Base-by-base conservation (phyloP, 1,140 invertebrate species). In the Drosophila tropicalis region DNA sequence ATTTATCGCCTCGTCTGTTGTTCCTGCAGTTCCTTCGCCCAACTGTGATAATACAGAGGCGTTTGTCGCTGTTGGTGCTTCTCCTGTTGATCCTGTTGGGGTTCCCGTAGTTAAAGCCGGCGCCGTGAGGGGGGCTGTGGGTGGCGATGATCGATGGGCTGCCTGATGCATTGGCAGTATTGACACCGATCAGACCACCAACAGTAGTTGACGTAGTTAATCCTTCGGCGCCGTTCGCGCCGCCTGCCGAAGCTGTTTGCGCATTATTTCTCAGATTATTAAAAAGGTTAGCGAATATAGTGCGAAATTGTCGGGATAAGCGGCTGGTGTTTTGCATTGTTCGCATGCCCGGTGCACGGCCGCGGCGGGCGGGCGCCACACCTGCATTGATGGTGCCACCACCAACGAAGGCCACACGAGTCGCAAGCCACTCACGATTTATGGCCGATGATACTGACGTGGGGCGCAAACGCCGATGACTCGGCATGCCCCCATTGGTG, bases 221-320 rank as follows among this genome's bases (percentile, higher is more conserved):
- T 67, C 47, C 79, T n/a, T 17, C 70, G 12, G 57, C 6, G 55
- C 25, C 29, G 12, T 36, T 54, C 32, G 55, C 65, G 32, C 44
- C 55, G 76, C 66, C 79, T 68, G 63, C 69, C 63, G 63, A 40
- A 87, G 83, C 83, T 83, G 72, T 73, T 82, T 67, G 82, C 82
- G 83, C 79, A 87, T 79, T 86, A 86, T 83, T 87, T 87, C 75
- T 82, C 76, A 73, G 51, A 83, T 73, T 79, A 86, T 73, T 79
- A 75, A 72, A 47, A 61, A 89, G 65, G 73, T 83, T 83, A 58
- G 66, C 63, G 65, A 69, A 39, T 73, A 67, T 60, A 72, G 66
- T 69, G 71, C 67, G 60, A 47, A 83, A 62, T 72, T 57, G 58
- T 68, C 75, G 76, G 66, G 63, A 54, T 60, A 66, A 47, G 70